Percentiles rank a stretch among this genome's conserved stretches.
Conservation (phyloP, 2,113 vertebrate genomes). For the Anhinga anhinga region DNA sequence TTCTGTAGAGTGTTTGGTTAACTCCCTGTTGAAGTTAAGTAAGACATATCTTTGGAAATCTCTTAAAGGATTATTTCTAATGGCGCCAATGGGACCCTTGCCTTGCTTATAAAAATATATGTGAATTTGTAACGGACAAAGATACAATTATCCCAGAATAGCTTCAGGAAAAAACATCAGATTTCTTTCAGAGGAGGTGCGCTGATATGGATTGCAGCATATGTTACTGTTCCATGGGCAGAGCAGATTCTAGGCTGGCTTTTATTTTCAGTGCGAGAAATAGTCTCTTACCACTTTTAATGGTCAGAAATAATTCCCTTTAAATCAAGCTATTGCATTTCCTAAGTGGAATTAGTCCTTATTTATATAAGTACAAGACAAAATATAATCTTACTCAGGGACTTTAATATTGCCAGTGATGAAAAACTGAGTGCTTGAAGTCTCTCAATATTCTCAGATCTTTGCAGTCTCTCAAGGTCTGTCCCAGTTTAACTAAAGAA, state of each 20-base stretch:
- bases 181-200: not conserved
- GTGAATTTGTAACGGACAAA: constrained; percentile 25
- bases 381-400: not conserved
- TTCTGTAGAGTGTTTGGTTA: constrained; percentile 17
- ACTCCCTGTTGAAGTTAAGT: not conserved
- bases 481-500: not conserved
- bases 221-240: not conserved
- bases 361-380: not conserved
- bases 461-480: not conserved
- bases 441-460: not conserved
- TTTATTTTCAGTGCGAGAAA: not conserved
- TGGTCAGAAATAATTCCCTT: not conserved
- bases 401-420: constrained; percentile 7
- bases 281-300: not conserved
- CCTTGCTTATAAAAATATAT: constrained; percentile 33
- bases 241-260: not conserved
- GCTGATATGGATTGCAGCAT: not conserved
- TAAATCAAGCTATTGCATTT: not conserved
- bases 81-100: not conserved
- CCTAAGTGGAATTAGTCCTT: not conserved
- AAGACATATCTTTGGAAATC: constrained; percentile 25
- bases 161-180: not conserved
- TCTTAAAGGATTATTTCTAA: constrained; percentile 26
- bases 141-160: constrained; percentile 32
- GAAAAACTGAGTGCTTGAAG: not conserved